Conservation (phyloP, 2,113 vertebrate genomes). For the Sphyrna mokarran region DNA sequence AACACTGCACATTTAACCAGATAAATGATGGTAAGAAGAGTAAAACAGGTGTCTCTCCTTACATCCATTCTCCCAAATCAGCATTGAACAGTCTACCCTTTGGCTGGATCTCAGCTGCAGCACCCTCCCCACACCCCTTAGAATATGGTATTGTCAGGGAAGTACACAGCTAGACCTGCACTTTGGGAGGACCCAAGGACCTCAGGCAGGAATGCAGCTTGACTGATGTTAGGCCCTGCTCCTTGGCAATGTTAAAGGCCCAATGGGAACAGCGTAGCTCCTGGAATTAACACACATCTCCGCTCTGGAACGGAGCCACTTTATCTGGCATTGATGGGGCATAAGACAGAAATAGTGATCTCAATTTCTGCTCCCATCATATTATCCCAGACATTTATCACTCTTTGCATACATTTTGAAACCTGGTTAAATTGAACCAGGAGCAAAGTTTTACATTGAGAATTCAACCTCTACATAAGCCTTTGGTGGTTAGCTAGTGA, state of each 20-base stretch:
- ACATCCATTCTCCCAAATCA: neutral
- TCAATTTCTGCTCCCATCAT: neutral
- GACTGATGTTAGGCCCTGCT: neutral
- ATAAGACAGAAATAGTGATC: neutral
- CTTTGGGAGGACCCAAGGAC: neutral
- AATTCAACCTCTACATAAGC: neutral
- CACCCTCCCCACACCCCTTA: neutral
- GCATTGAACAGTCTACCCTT: neutral
- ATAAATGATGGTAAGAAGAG: neutral
- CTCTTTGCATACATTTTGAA: neutral
- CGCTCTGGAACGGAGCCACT: neutral
- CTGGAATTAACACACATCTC: neutral
- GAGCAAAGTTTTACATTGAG: neutral
- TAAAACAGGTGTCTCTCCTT: neutral
- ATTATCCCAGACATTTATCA: neutral
- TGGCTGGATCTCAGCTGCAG: neutral
- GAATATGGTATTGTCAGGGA: neutral
- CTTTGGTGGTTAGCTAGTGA: neutral
- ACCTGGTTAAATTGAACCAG: neutral
- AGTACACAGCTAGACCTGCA: neutral
- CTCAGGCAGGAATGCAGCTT: neutral
- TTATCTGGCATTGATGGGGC: neutral
- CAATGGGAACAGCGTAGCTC: neutral
- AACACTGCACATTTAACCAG: neutral
- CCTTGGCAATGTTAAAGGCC: neutral